phyloP scores from a whole-genome alignment of 2,113 vertebrate genomes.

The Notarius quadriscutis region DNA sequence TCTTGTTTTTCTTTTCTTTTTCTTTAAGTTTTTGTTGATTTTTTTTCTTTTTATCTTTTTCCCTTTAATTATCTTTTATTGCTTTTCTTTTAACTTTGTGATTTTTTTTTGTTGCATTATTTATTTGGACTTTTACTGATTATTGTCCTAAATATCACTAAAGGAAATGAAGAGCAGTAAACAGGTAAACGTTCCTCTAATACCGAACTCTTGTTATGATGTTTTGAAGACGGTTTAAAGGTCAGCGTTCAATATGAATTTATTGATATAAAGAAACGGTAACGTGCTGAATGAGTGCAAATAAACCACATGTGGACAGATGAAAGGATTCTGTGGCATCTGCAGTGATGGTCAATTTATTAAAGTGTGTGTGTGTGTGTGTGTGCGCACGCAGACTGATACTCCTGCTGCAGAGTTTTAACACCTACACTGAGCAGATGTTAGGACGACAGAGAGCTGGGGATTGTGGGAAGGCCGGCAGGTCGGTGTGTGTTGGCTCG shows the following conservation, averaged over 20 bases:
- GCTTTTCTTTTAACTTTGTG: not conserved
- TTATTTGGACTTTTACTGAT: not conserved
- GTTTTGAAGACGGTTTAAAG: too few relatives aligned
- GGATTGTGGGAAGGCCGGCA: slow-evolving; percentile 45
- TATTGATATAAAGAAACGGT: too few relatives aligned
- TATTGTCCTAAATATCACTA: not conserved
- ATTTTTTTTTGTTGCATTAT: not conserved
- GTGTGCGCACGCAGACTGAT: slow-evolving; percentile 73
- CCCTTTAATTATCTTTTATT: too few relatives aligned
- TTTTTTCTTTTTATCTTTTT: too few relatives aligned
- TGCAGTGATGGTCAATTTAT: not conserved
- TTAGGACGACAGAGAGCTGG: slow-evolving; percentile 55
- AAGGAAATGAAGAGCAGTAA: too few relatives aligned
- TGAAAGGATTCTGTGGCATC: not conserved
- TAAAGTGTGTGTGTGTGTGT: not conserved
- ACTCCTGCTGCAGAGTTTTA: slow-evolving; percentile 89
- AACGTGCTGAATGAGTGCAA: too few relatives aligned
- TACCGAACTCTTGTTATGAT: too few relatives aligned
- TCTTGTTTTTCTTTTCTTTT: not conserved
- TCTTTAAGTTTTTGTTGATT: too few relatives aligned
- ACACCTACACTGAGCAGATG: slow-evolving; percentile 69
- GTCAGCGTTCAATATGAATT: too few relatives aligned
- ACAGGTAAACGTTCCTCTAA: too few relatives aligned
- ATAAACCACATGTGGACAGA: not conserved
- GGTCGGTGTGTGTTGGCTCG: slow-evolving; percentile 82